Evolutionary conservation across 2,888 invertebrate species (phyloP).

Genomic region (Hirtodrosophila duncani): DNA sequence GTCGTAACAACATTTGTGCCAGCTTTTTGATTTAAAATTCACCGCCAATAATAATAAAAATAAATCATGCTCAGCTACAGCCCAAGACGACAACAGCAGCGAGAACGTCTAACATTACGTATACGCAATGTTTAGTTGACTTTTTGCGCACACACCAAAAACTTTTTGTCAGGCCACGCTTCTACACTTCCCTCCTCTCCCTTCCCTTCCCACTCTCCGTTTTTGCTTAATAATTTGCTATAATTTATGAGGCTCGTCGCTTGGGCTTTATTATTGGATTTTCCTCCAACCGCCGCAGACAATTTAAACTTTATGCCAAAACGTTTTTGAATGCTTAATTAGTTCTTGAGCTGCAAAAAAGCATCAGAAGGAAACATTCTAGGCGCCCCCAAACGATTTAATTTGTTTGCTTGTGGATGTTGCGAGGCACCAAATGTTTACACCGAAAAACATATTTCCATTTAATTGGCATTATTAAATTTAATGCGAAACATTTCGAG

Average conservation of each 20-base stretch:
- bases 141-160: constrained; percentile 1
- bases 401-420: constrained; percentile 45
- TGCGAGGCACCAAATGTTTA: constrained; percentile 16
- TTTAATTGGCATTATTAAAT: constrained; percentile 43
- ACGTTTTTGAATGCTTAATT: constrained; percentile 71
- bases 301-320: constrained; percentile 63
- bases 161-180: constrained; percentile 39
- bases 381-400: constrained; percentile 53
- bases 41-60: constrained; percentile 76
- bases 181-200: too few relatives aligned
- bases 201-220: too few relatives aligned
- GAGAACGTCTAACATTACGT: constrained; percentile 27
- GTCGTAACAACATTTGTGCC: constrained; percentile 35
- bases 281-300: constrained; percentile 37
- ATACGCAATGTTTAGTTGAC: constrained; percentile 36
- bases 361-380: constrained; percentile 16
- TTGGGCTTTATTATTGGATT: constrained; percentile 57
- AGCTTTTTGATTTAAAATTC: constrained; percentile 74
- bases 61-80: constrained; percentile 64
- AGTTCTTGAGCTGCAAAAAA: constrained; percentile 47
- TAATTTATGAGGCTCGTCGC: constrained; percentile 53
- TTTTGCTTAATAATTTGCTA: constrained; percentile 60
- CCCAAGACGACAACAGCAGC: neutral
- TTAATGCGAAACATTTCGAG: constrained; percentile 31
- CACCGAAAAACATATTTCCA: constrained; percentile 47